phyloP scores from a whole-genome alignment of 2,888 invertebrate species.

The Pemphredon lugubris region DNA sequence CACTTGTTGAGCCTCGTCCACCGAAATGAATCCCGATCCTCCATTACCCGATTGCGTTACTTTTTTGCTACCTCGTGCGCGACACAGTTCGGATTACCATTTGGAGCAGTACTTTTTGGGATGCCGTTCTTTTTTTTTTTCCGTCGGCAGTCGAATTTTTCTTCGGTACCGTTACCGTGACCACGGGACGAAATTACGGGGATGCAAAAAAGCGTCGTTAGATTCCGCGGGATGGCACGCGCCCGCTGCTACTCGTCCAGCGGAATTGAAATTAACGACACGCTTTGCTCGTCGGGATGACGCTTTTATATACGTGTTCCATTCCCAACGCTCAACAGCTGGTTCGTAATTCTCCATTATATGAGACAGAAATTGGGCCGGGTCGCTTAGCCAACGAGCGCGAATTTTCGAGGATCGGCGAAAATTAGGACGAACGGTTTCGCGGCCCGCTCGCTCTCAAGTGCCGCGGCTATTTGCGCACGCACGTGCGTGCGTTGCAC shows the following conservation, averaged over 20 bases:
- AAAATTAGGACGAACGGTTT: no score
- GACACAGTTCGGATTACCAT: background rate
- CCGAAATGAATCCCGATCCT: slow-evolving; percentile 6
- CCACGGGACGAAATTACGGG: no score
- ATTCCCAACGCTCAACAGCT: background rate
- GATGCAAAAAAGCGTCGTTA: no score
- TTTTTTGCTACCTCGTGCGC: background rate
- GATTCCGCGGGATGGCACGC: no score
- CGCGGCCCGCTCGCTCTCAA: background rate
- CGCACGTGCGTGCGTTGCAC: slow-evolving; percentile 48
- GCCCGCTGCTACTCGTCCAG: background rate
- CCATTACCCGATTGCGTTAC: background rate
- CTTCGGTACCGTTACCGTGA: background rate
- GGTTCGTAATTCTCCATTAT: background rate
- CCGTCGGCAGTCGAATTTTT: background rate
- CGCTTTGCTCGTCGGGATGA: background rate
- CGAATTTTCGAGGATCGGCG: slow-evolving; percentile 2
- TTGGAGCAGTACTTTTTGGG: background rate
- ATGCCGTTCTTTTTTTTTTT: background rate
- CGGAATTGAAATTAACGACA: background rate
- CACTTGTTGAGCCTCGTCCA: slow-evolving; percentile 69
- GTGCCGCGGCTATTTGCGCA: slow-evolving; percentile 6
- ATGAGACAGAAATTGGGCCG: background rate
- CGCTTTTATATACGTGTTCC: background rate
- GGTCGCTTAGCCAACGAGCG: background rate